These are phyloP conservation scores for Lutra lutra DNA, from an alignment of 2,797 vertebrate genomes.

Conservation along the genomic window DNA sequence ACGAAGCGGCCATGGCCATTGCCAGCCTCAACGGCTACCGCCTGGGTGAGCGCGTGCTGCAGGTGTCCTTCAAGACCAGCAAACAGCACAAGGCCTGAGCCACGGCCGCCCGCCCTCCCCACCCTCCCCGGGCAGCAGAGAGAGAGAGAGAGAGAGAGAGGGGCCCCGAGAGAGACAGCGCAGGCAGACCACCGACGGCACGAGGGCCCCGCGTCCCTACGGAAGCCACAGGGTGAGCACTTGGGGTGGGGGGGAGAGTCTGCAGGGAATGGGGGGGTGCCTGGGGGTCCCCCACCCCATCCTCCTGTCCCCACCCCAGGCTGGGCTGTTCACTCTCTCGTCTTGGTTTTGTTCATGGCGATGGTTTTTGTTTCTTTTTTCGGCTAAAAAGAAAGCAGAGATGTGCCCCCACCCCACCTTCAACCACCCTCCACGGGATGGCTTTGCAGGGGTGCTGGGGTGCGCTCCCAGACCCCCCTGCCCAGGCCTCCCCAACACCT, in stretches of 20 bases:
- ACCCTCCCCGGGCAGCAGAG: conserved; percentile 74
- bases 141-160: neutral
- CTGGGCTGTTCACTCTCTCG: conserved; percentile 73
- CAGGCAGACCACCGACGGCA: conserved; percentile 53
- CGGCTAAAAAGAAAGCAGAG: conserved; percentile 75
- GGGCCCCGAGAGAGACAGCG: conserved; percentile 68
- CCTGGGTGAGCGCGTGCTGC: conserved; percentile 96
- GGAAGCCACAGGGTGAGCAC: conserved; percentile 68
- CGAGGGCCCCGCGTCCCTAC: conserved; percentile 19
- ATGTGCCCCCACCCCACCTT: conserved; percentile 32
- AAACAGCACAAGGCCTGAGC: conserved; percentile 99
- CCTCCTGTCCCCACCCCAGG: conserved; percentile 84
- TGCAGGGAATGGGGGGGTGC: conserved; percentile 62
- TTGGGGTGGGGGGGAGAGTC: conserved; percentile 16
- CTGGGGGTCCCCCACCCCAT: conserved; percentile 55
- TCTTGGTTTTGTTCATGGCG: conserved; percentile 75
- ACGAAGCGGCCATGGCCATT: conserved; percentile 98
- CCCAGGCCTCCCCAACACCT: conserved; percentile 37
- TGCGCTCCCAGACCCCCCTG: conserved; percentile 30
- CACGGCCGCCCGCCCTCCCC: conserved; percentile 9
- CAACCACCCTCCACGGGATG: conserved; percentile 35
- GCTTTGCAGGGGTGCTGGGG: neutral
- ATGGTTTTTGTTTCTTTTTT: conserved; percentile 80
- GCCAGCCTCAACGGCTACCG: conserved; percentile 98
- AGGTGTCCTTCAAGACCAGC: conserved; percentile 99